These are phyloP conservation scores for Criorhina ranunculi DNA, from an alignment of 2,888 invertebrate genomes.

Conservation along the genomic window DNA sequence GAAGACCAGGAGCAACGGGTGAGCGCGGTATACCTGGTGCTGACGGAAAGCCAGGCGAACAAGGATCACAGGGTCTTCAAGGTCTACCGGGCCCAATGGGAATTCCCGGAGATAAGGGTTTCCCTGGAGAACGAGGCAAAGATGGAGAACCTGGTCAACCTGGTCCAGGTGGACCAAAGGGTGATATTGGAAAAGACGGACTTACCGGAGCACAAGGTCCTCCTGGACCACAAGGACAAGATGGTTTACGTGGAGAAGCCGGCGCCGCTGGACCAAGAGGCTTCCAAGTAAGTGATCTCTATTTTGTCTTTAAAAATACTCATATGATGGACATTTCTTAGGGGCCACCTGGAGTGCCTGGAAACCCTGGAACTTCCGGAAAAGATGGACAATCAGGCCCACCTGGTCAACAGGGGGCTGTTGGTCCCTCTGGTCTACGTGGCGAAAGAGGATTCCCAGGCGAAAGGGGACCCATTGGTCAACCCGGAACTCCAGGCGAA, in stretches of 20 bases:
- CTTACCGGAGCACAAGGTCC: constrained; percentile 90
- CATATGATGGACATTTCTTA: constrained; percentile 78
- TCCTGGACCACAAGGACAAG: constrained; percentile 89
- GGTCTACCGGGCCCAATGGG: constrained; percentile 92
- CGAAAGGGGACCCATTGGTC: constrained; percentile 89
- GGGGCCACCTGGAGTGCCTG: constrained; percentile 91
- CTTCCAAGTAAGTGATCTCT: constrained; percentile 87
- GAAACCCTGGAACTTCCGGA: constrained; percentile 90
- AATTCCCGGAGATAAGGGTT: constrained; percentile 87
- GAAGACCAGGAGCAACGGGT: constrained; percentile 89
- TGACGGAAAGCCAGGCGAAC: constrained; percentile 94
- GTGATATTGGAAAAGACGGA: constrained; percentile 92
- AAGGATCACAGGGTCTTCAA: constrained; percentile 91
- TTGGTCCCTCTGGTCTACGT: constrained; percentile 87
- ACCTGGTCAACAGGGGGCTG: constrained; percentile 88
- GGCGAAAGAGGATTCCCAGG: constrained; percentile 91
- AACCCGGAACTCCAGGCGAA: constrained; percentile 85
- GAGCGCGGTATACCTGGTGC: constrained; percentile 92
- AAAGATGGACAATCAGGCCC: constrained; percentile 92
- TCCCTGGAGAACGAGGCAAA: constrained; percentile 92
- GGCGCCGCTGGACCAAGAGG: constrained; percentile 92
- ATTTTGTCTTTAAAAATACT: not conserved
- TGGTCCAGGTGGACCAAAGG: constrained; percentile 91
- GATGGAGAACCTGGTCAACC: constrained; percentile 89
- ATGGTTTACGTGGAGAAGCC: constrained; percentile 91